Evolutionary conservation across 2,888 invertebrate species (phyloP), one percentile per base, ranked within the genome.

Genomic region (Dascillus cervinus): DNA sequence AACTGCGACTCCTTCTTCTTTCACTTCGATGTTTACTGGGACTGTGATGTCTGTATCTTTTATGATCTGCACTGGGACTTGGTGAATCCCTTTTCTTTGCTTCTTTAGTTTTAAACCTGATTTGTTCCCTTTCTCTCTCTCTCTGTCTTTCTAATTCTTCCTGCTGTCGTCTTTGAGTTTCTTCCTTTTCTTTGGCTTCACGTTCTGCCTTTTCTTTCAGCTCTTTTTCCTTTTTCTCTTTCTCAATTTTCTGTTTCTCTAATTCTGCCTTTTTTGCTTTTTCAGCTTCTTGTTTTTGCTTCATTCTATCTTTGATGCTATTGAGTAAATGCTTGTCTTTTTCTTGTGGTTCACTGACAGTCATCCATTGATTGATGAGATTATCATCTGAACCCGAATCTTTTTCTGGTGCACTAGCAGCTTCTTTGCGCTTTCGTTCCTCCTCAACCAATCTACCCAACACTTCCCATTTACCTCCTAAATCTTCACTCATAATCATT

Each of bases 281-380:
- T 44, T 66, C 63, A 14, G 66, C 59, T 31, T 71, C 71, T 26
- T 72, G 71, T 23, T 70, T 70, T 4, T 67, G 65, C 29, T 70
- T 70, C 49, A 72, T 52, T 35, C 71, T 62, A 34, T 72, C 72
- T 26, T 71, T 68, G 6, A 73, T 57, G 11, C 64, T 67, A 38
- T 70, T 70, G 11, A 72, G 43, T 32, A 73, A 41, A 11, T 65
- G 62, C 37, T 69, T 64, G 12, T 71, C 70, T 27, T 70, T 67
- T 13, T 64, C 56, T 26, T 60, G 53, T 5, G 60, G 58, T 37
- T 60, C 56, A 15, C 49, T 51, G 53, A 51, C 69, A 55, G 52
- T 77, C 77, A 55, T 77, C 76, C 63, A 67, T 41, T 66, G 67
- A 38, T 58, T 64, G 13, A 67, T 63, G 30, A 66, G 44, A 48